Evolutionary conservation across 2,888 invertebrate genomes (phyloP).

Genomic region (Gymnosoma rotundatum): DNA sequence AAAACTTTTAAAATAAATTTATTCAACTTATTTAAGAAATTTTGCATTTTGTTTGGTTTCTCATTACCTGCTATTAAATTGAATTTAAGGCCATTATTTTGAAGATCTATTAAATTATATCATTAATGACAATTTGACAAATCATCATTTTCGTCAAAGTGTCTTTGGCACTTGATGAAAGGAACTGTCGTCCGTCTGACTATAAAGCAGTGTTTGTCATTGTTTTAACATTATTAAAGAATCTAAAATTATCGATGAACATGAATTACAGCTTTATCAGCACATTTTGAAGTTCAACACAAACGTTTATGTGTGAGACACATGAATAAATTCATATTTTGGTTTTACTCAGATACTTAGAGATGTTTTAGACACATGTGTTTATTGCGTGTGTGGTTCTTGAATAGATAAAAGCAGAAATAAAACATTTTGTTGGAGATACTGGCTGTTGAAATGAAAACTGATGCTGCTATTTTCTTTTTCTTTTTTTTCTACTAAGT

Average conservation of each 20-base stretch:
- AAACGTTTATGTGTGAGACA: conserved; percentile 33
- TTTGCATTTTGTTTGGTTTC: neutral
- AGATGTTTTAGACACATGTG: neutral
- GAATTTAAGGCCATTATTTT: neutral
- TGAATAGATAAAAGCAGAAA: neutral
- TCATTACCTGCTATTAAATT: neutral
- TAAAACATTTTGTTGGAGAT: neutral
- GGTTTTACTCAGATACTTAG: conserved; percentile 8
- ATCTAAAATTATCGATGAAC: conserved; percentile 11
- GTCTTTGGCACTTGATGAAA: neutral
- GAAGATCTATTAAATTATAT: conserved; percentile 31
- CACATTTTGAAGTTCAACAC: conserved; percentile 50
- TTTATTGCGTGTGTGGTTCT: neutral
- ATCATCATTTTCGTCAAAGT: conserved; percentile 1
- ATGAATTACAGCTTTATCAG: conserved; percentile 50
- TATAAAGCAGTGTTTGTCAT: neutral
- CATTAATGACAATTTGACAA: conserved; percentile 1
- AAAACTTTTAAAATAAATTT: too few relatives aligned
- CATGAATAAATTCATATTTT: too few relatives aligned
- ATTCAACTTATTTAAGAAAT: too few relatives aligned
- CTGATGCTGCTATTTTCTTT: conserved; percentile 2
- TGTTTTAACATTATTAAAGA: conserved; percentile 8
- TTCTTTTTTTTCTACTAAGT: neutral
- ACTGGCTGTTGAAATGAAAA: conserved; percentile 23
- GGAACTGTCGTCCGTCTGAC: neutral